Conservation (phyloP, 2,797 vertebrate species). For the Coluber constrictor region DNA sequence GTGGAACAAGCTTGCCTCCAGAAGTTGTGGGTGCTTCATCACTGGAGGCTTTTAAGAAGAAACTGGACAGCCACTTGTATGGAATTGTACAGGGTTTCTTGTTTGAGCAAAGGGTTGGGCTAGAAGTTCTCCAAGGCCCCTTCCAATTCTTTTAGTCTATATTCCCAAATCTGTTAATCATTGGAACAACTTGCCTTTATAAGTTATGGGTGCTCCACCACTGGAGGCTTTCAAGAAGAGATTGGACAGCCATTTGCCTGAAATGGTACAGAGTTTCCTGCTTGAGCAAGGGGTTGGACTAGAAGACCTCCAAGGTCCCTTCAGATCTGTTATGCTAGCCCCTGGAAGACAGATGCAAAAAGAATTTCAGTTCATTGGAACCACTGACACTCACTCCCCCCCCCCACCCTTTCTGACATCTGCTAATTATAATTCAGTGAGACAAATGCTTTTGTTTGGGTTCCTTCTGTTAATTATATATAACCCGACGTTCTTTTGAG, state of each 20-base stretch:
- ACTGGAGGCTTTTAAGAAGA: no score
- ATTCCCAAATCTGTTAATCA: no score
- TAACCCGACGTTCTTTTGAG: slow-evolving; percentile 22
- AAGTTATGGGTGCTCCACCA: no score
- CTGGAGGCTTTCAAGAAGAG: no score
- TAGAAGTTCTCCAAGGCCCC: not conserved
- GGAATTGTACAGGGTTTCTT: not conserved
- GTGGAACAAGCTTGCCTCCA: no score
- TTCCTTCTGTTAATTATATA: slow-evolving; percentile 12
- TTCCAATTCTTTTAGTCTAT: no score
- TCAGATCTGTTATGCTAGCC: not conserved
- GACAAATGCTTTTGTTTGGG: slow-evolving; percentile 9
- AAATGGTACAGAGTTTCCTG: no score
- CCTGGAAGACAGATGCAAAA: not conserved
- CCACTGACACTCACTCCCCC: not conserved
- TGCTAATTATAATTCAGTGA: slow-evolving; percentile 5
- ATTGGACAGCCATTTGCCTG: not conserved
- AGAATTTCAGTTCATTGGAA: not conserved
- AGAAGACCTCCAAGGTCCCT: not conserved
- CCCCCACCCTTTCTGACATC: not conserved
- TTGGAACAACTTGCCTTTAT: no score
- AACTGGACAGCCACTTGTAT: not conserved
- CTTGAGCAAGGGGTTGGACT: not conserved
- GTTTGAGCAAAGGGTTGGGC: not conserved
- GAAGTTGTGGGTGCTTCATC: no score